A percentile compares a stretch with the other conserved stretches of the same genome.
phyloP scores from a whole-genome alignment of 2,888 invertebrate species.

The Drosophila austrosaltans region DNA sequence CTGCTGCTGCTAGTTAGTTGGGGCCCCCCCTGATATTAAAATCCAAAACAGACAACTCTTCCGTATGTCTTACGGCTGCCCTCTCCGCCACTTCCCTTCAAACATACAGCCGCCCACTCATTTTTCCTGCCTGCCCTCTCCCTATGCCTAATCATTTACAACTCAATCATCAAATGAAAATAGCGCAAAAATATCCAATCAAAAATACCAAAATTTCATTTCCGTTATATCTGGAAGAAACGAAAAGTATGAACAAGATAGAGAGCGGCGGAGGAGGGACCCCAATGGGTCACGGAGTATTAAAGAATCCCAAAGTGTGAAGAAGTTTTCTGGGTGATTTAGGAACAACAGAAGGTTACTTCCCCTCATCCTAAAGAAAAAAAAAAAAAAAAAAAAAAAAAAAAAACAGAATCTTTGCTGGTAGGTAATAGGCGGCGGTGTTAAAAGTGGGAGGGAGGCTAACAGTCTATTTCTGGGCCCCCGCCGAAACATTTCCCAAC shows the following conservation, averaged over 20 bases:
- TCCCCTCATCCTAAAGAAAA: not conserved
- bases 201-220: constrained; percentile 51
- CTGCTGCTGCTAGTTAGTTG: constrained; percentile 12
- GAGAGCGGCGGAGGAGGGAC: not conserved
- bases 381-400: not conserved
- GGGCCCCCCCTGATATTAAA: constrained; percentile 31
- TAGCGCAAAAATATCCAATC: constrained; percentile 53
- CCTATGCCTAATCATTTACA: constrained; percentile 62
- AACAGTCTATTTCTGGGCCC: constrained; percentile 31
- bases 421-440: constrained; percentile 4
- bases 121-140: not conserved
- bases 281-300: constrained; percentile 10
- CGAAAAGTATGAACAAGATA: constrained; percentile 28
- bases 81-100: too few relatives aligned
- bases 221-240: constrained; percentile 70
- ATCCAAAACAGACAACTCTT: constrained; percentile 42
- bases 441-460: constrained; percentile 30
- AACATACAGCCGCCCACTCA: not conserved
- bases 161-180: constrained; percentile 73
- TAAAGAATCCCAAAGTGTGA: not conserved
- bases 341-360: constrained; percentile 32
- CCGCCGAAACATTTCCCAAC: constrained; percentile 15
- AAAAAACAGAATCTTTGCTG: too few relatives aligned
- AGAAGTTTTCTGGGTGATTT: constrained; percentile 33
- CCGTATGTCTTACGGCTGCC: constrained; percentile 50